phyloP scores from a whole-genome alignment of 2,888 invertebrate genomes.

The Maniola hyperantus region DNA sequence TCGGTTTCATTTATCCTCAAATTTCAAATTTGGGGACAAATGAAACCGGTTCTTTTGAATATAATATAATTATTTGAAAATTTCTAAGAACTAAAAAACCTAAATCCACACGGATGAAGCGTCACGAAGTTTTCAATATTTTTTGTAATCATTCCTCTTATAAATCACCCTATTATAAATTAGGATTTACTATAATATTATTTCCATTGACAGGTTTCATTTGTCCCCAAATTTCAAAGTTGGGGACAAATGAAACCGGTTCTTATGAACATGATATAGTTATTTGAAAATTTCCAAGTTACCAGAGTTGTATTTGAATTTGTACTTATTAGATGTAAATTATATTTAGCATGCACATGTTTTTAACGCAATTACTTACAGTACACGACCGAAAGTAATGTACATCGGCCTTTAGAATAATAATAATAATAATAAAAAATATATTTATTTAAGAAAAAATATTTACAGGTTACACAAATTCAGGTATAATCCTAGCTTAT shows the following conservation, averaged over 20 bases:
- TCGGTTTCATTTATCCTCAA: neutral
- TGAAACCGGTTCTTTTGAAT: neutral
- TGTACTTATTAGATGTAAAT: neutral
- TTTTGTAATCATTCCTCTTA: too few relatives aligned
- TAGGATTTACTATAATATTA: too few relatives aligned
- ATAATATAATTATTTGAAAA: neutral
- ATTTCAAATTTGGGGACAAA: neutral
- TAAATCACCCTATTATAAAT: too few relatives aligned
- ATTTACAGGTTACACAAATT: too few relatives aligned
- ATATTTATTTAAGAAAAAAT: too few relatives aligned
- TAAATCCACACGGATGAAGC: too few relatives aligned
- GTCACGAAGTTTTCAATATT: too few relatives aligned
- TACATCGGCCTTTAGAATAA: too few relatives aligned
- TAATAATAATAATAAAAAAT: too few relatives aligned
- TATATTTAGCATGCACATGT: neutral
- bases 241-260: neutral
- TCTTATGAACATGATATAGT: neutral
- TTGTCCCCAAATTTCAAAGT: neutral
- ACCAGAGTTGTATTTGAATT: neutral
- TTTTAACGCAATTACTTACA: neutral
- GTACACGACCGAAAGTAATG: too few relatives aligned
- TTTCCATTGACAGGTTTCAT: neutral
- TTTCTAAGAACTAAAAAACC: neutral
- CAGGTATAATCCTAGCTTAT: too few relatives aligned
- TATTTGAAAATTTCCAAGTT: conserved; percentile 2